Conservation (phyloP, 1,140 invertebrate genomes). For the Tetranychus cinnabarinus region DNA sequence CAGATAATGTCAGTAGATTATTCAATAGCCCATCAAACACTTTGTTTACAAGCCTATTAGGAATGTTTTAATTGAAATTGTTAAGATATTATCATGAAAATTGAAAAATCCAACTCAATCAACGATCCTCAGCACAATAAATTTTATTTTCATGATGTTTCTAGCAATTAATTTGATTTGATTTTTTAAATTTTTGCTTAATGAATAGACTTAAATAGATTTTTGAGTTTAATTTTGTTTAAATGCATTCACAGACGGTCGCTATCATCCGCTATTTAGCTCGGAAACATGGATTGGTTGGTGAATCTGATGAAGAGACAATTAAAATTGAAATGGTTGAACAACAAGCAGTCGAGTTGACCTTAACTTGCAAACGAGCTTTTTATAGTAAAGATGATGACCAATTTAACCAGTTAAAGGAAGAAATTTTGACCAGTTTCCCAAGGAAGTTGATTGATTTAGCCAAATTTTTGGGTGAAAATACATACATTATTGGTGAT, state of each 20-base stretch:
- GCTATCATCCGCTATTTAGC: constrained; percentile 29
- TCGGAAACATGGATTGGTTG: constrained; percentile 16
- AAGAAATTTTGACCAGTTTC: constrained; percentile 9
- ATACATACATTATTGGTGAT: constrained; percentile 24
- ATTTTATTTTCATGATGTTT: too few relatives aligned
- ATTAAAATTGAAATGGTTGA: constrained; percentile 23
- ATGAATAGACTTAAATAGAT: background rate
- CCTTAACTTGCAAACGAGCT: background rate
- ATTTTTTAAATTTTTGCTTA: too few relatives aligned
- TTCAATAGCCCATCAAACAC: too few relatives aligned
- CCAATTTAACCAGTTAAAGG: background rate
- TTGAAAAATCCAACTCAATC: too few relatives aligned
- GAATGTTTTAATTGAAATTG: too few relatives aligned
- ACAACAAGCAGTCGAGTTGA: constrained; percentile 10
- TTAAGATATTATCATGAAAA: too few relatives aligned
- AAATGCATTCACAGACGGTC: background rate
- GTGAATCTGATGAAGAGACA: constrained; percentile 23
- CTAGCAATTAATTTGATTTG: too few relatives aligned
- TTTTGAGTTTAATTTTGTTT: background rate
- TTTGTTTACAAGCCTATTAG: too few relatives aligned
- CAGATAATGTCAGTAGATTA: too few relatives aligned
- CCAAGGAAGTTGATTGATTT: constrained; percentile 20
- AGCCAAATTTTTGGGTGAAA: constrained; percentile 20
- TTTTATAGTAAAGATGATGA: constrained; percentile 7
- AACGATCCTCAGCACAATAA: too few relatives aligned